Percentiles rank a stretch among this genome's conserved stretches.
phyloP scores from a whole-genome alignment of 2,797 vertebrate genomes.

The Muraenolepis orangiensis region DNA sequence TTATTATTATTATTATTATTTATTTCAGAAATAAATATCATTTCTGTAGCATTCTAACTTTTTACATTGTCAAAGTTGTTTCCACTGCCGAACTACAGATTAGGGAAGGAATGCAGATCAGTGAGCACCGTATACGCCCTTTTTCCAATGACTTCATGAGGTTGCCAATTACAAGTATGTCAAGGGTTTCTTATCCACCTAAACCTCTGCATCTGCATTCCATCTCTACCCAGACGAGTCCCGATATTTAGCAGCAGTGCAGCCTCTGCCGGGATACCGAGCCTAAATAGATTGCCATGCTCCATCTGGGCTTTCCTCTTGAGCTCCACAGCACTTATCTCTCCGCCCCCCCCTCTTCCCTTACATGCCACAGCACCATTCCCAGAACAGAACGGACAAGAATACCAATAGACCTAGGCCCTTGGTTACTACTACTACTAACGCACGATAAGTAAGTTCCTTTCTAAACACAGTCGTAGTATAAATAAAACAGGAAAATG shows the following conservation, averaged over 20 bases:
- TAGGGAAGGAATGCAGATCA: slow-evolving; percentile 1
- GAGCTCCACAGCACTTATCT: slow-evolving; percentile 32
- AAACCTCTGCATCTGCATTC: slow-evolving; percentile 60
- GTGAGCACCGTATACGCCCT: slow-evolving; percentile 24
- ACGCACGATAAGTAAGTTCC: slow-evolving; percentile 28
- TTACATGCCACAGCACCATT: slow-evolving; percentile 42
- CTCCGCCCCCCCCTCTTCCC: slow-evolving; percentile 27
- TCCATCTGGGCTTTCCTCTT: slow-evolving; percentile 64
- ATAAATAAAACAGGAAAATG: neutral
- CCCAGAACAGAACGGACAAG: slow-evolving; percentile 57
- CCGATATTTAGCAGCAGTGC: slow-evolving; percentile 39
- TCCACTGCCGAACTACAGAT: neutral
- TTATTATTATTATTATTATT: neutral
- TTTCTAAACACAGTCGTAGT: neutral
- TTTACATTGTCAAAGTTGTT: neutral
- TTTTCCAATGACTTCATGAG: slow-evolving; percentile 40
- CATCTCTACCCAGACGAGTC: slow-evolving; percentile 45
- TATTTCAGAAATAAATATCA: neutral
- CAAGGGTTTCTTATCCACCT: slow-evolving; percentile 22
- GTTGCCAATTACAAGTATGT: slow-evolving; percentile 37
- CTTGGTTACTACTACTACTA: slow-evolving; percentile 46
- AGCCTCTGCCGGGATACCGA: slow-evolving; percentile 50
- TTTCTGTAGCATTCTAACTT: neutral
- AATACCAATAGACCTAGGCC: slow-evolving; percentile 62
- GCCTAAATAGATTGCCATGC: slow-evolving; percentile 56